Evolutionary conservation across 92 coral and sea anemone genomes (phyloP), one percentile per base, ranked within the genome.

Genomic region (Porites divaricata): DNA sequence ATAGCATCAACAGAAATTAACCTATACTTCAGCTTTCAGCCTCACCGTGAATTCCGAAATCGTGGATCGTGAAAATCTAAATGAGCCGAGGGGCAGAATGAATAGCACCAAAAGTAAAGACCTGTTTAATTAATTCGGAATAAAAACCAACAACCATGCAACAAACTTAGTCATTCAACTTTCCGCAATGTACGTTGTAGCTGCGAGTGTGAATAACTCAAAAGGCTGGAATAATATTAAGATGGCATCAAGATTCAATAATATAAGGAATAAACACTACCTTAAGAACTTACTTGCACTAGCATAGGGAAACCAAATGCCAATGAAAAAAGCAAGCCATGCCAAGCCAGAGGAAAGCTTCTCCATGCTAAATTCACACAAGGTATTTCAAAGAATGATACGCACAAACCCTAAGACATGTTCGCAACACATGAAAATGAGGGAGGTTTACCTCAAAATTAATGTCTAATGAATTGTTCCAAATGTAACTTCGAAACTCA

Each of bases 291-390:
- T 69, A 80, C 85, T 41, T 68, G 67, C 85, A n/a, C 57, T 22
- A 45, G 65, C 67, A 23, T 21, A 22, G 10, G 85, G 54, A 25
- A 80, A 2, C 35, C 22, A 69, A 14, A 19, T 12, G 56, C 56
- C 11, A 19, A 65, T 53, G 67, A 80, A 65, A 6, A 80, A 53
- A 19, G 45, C 67, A 52, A 80, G 3, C 85, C 76, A 57, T 23
- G 57, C 10, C 66, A 20, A 22, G 24, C 85, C 85, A 15, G 45
- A 54, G n/a, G 9, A 19, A 14, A 1, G 19, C 15, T 48, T 17
- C 67, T 41, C 53, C 85, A 80, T 80, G 62, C 66, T 80, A 21
- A 59, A 68, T 54, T 56, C 28, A 21, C 54, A 9, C 13, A 68
- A 80, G 8, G 63, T 23, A 23, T 67, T 54, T 1, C 19, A 68